phyloP scores from a whole-genome alignment of 2,888 invertebrate species.

The Cephus spinipes region DNA sequence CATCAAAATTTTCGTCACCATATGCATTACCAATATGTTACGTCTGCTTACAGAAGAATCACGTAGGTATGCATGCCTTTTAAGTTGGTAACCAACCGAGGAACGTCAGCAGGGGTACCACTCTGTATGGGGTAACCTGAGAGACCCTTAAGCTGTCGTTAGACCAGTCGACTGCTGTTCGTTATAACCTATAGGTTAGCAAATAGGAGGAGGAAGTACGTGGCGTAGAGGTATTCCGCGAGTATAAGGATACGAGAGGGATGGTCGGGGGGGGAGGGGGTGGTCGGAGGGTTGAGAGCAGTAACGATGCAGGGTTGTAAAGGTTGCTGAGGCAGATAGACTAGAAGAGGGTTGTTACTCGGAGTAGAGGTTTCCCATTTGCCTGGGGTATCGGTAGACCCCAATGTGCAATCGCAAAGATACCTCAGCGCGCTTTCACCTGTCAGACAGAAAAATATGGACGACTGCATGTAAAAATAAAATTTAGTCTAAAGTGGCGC shows the following conservation, averaged over 20 bases:
- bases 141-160: constrained; percentile 14
- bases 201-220: neutral
- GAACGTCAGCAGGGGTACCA: neutral
- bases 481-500: neutral
- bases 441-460: neutral
- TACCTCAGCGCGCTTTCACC: neutral
- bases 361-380: neutral
- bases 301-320: constrained; percentile 11
- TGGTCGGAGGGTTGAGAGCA: neutral
- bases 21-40: neutral
- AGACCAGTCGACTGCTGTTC: neutral
- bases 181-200: neutral
- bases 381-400: neutral
- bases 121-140: neutral
- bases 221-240: neutral
- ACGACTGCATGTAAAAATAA: neutral
- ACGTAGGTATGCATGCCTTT: neutral
- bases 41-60: neutral
- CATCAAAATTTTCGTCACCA: neutral
- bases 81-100: neutral
- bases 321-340: neutral
- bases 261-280: neutral
- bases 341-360: constrained; percentile 11
- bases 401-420: neutral
- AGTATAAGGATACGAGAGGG: neutral